Evolutionary conservation across 2,113 vertebrate species (phyloP).

Genomic region (sheep (Ovis aries)): DNA sequence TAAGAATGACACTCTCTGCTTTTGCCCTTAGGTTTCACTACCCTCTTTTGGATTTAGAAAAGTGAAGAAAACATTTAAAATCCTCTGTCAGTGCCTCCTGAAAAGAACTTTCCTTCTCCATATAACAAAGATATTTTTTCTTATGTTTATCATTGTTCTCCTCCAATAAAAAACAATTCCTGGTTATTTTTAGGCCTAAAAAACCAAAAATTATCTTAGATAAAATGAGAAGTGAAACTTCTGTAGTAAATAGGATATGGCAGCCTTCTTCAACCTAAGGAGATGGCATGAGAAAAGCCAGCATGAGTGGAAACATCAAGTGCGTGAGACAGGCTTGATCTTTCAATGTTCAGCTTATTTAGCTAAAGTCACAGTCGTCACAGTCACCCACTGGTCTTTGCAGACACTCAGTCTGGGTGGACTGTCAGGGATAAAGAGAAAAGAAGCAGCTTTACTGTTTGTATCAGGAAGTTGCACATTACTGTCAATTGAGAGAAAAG

Average conservation of each 20-base stretch:
- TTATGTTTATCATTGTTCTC: neutral
- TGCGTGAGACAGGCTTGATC: rapidly evolving
- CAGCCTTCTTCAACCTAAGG: neutral
- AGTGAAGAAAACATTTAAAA: neutral
- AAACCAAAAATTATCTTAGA: neutral
- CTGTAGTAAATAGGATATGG: neutral
- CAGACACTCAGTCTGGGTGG: neutral
- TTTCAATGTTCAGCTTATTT: neutral
- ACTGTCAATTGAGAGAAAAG: neutral
- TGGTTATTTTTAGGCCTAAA: neutral
- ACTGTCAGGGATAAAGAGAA: neutral
- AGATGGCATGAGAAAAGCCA: neutral
- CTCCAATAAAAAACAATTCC: neutral
- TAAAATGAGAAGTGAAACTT: neutral
- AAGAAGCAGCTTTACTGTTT: neutral
- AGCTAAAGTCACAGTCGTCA: neutral
- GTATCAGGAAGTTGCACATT: neutral
- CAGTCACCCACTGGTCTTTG: neutral
- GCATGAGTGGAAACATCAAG: neutral
- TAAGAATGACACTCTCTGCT: neutral
- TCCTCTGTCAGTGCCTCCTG: neutral
- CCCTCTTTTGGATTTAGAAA: neutral
- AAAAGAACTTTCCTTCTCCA: neutral
- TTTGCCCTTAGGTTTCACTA: neutral
- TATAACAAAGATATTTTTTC: neutral